Percentiles rank a stretch among this genome's conserved stretches.
Evolutionary conservation across 2,113 vertebrate species (phyloP).

Genomic region (Trogon surrucura): DNA sequence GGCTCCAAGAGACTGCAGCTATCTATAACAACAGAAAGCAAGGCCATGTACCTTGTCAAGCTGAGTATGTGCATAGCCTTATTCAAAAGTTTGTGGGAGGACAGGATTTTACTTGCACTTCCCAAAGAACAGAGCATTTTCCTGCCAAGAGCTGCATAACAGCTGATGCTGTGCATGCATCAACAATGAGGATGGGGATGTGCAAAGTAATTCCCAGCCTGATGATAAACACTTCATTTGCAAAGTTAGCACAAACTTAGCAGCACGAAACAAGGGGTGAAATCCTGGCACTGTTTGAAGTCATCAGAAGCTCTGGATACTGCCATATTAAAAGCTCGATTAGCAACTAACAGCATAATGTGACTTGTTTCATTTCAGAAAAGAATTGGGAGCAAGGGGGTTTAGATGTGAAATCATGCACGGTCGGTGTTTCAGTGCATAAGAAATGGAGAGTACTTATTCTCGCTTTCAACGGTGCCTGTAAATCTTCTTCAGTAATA

Average conservation of each 20-base stretch:
- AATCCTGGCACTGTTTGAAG: background rate
- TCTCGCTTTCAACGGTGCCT: background rate
- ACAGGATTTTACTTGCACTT: background rate
- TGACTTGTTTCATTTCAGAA: background rate
- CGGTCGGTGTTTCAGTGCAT: background rate
- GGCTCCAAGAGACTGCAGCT: slow-evolving; percentile 8
- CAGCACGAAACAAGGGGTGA: background rate
- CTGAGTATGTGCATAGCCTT: background rate
- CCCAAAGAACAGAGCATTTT: slow-evolving; percentile 2
- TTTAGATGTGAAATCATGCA: background rate
- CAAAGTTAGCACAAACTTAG: background rate
- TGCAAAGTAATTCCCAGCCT: background rate
- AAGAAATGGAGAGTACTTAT: background rate
- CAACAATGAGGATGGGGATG: background rate
- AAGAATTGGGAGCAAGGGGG: background rate
- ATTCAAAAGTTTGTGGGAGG: background rate
- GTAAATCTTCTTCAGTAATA: slow-evolving; percentile 52
- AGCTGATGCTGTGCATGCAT: background rate
- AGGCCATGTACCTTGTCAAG: slow-evolving; percentile 21
- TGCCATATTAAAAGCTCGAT: background rate
- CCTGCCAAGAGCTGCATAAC: background rate
- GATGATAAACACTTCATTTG: background rate
- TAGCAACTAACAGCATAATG: background rate
- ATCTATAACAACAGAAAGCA: slow-evolving; percentile 24
- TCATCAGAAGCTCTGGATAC: background rate